Percentiles rank a stretch among this genome's conserved stretches.
phyloP scores from a whole-genome alignment of 1,140 invertebrate genomes.

The Episyrphus balteatus region DNA sequence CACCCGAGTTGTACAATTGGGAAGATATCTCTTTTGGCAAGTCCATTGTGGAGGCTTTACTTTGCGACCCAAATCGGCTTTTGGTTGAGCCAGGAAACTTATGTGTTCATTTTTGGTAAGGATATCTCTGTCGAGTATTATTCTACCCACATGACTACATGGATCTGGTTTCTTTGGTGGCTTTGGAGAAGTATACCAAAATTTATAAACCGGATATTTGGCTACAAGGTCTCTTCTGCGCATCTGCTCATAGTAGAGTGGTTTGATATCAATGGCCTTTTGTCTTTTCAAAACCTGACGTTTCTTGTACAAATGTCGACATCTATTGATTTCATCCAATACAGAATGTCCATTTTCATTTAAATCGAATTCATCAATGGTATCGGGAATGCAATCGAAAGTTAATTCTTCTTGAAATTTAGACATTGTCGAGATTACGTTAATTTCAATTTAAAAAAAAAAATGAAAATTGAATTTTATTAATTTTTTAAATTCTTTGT shows the following conservation, averaged over 20 bases:
- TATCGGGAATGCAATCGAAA: background rate
- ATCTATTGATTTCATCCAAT: slow-evolving; percentile 22
- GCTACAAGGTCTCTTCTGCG: slow-evolving; percentile 8
- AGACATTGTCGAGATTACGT: background rate
- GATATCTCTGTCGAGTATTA: slow-evolving; percentile 29
- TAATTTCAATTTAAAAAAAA: background rate
- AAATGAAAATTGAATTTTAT: background rate
- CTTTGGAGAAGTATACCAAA: slow-evolving; percentile 23
- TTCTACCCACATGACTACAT: slow-evolving; percentile 26
- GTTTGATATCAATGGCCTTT: slow-evolving; percentile 16
- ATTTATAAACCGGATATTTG: slow-evolving; percentile 13
- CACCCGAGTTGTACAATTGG: slow-evolving; percentile 24
- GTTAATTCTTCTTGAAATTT: slow-evolving; percentile 8
- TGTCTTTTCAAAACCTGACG: slow-evolving; percentile 8
- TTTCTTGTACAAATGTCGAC: slow-evolving; percentile 18
- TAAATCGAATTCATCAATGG: background rate
- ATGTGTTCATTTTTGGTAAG: slow-evolving; percentile 28
- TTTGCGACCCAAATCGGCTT: slow-evolving; percentile 13
- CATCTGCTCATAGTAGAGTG: slow-evolving; percentile 9
- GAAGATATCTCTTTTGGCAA: slow-evolving; percentile 18
- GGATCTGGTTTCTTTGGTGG: slow-evolving; percentile 15
- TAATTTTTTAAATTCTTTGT: slow-evolving; percentile 3
- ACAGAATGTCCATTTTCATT: slow-evolving; percentile 13
- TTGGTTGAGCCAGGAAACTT: slow-evolving; percentile 25
- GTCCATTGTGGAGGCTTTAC: slow-evolving; percentile 9